Evolutionary conservation across 2,888 invertebrate genomes (phyloP).

Genomic region (Pyrocoelia pectoralis): DNA sequence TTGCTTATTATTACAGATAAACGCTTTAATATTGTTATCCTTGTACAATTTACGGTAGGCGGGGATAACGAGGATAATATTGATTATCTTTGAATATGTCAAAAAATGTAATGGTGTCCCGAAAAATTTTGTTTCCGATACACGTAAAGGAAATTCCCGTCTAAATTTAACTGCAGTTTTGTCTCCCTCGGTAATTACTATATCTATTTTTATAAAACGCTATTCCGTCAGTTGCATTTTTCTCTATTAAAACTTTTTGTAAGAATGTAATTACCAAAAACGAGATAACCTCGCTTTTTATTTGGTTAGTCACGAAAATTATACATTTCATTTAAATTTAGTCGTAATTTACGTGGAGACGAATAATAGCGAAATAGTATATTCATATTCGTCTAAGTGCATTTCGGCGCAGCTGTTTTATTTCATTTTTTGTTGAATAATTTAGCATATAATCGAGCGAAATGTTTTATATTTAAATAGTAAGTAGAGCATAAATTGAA

Average conservation of each 20-base stretch:
- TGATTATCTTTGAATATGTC: conserved; percentile 20
- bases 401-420: background rate
- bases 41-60: background rate
- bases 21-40: background rate
- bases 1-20: background rate
- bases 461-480: background rate
- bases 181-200: background rate
- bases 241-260: too few relatives aligned
- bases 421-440: background rate
- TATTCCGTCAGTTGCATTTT: too few relatives aligned
- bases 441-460: background rate
- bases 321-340: too few relatives aligned
- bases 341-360: too few relatives aligned
- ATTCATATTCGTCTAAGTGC: too few relatives aligned
- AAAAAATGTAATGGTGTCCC: conserved; percentile 11
- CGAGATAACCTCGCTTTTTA: too few relatives aligned
- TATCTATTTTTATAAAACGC: too few relatives aligned
- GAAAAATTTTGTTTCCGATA: background rate
- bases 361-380: too few relatives aligned
- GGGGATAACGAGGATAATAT: conserved; percentile 26
- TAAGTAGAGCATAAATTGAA: background rate
- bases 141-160: conserved; percentile 4
- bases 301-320: too few relatives aligned
- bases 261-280: too few relatives aligned
- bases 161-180: background rate